Percentiles rank a stretch among this genome's conserved stretches.
phyloP scores from a whole-genome alignment of 2,113 vertebrate species.

The Crotalus horridus region DNA sequence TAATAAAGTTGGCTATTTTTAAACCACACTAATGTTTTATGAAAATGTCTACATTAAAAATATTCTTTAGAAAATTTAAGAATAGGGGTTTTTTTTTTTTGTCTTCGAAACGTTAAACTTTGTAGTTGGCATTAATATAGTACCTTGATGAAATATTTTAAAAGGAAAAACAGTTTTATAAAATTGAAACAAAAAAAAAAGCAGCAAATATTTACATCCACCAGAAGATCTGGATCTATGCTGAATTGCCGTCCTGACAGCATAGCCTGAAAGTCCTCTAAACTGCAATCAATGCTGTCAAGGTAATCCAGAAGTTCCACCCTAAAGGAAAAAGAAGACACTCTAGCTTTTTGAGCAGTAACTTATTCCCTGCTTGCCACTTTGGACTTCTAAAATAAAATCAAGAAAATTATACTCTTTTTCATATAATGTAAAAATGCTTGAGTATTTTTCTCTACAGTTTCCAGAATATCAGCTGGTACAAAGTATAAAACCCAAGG shows the following conservation, averaged over 20 bases:
- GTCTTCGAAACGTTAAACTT: neutral
- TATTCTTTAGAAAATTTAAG: neutral
- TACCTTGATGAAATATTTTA: neutral
- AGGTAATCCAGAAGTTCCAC: conserved; percentile 96
- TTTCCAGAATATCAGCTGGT: neutral
- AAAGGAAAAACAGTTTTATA: neutral
- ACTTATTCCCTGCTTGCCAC: neutral
- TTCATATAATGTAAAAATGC: neutral
- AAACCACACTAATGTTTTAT: neutral
- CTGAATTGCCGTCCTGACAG: conserved; percentile 90
- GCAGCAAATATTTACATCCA: conserved; percentile 76
- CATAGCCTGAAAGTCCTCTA: conserved; percentile 97
- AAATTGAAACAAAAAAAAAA: conserved; percentile 1
- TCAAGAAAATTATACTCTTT: neutral
- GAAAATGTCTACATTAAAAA: neutral
- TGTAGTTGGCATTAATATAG: neutral
- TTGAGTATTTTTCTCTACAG: neutral
- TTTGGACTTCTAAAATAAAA: neutral
- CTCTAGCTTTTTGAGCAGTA: neutral
- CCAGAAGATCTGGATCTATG: conserved; percentile 83
- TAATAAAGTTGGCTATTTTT: neutral
- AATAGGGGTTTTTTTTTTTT: neutral
- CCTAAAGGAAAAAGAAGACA: conserved; percentile 61
- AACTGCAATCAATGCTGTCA: conserved; percentile 96
- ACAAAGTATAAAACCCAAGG: neutral